Percentiles rank a stretch among this genome's conserved stretches.
These are phyloP conservation scores for Drosophila ercepeae DNA, from an alignment of 1,140 invertebrate genomes.

Conservation along the genomic window DNA sequence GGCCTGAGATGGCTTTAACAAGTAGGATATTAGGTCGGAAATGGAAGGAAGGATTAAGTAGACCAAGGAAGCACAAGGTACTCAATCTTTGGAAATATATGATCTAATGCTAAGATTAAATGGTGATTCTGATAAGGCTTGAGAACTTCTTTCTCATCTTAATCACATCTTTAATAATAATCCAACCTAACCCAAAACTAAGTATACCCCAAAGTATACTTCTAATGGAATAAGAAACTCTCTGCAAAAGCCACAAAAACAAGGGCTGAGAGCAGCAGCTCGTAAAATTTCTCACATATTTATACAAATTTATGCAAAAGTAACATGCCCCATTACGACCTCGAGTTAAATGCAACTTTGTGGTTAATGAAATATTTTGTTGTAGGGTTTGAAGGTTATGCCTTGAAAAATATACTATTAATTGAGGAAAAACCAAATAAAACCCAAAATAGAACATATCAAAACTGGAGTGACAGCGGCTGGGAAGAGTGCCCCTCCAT, in stretches of 20 bases:
- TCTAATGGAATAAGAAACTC: conserved; percentile 18
- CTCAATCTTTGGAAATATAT: not conserved
- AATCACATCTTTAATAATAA: not conserved
- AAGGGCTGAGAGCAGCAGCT: conserved; percentile 11
- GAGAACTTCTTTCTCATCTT: too few species aligned
- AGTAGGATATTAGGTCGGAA: not conserved
- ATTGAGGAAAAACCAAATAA: not conserved
- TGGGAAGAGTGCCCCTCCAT: not conserved
- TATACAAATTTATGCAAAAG: conserved; percentile 19
- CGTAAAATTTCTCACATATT: conserved; percentile 54
- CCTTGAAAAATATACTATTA: not conserved
- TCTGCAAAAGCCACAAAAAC: conserved; percentile 16
- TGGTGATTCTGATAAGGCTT: too few species aligned
- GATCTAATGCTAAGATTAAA: not conserved
- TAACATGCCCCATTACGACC: conserved; percentile 8
- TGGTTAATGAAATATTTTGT: conserved; percentile 30
- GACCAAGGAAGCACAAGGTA: not conserved
- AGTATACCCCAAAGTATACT: too few species aligned
- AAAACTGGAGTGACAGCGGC: not conserved
- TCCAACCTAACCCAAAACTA: not conserved
- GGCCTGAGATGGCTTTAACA: conserved; percentile 34
- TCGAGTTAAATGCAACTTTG: not conserved
- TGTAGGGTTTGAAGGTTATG: not conserved
- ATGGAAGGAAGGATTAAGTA: not conserved
- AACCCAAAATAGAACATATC: not conserved